Conservation (phyloP, 2,888 invertebrate species). For the Galeopsomyia nigrocyanea region DNA sequence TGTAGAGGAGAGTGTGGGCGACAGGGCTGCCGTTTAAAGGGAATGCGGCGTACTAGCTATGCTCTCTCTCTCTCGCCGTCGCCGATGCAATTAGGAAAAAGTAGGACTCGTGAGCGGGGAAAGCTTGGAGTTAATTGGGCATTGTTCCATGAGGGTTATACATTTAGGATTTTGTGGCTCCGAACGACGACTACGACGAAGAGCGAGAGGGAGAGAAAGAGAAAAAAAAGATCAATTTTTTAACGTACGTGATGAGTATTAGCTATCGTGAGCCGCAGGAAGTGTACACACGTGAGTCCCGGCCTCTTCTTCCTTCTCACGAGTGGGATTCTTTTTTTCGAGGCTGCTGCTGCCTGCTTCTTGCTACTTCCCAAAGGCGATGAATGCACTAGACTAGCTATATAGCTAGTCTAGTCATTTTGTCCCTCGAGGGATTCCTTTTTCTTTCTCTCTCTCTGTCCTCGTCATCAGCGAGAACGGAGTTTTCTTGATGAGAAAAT, state of each 20-base stretch:
- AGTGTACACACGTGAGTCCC: too few relatives aligned
- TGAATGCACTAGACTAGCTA: constrained; percentile 6
- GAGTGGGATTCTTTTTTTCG: neutral
- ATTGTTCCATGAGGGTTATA: too few relatives aligned
- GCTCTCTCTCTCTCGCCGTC: neutral
- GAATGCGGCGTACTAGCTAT: neutral
- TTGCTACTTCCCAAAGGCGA: neutral
- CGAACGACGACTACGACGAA: too few relatives aligned
- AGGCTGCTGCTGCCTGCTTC: constrained; percentile 15
- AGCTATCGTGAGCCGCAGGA: too few relatives aligned
- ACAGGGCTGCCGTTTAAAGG: neutral
- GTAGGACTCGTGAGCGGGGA: too few relatives aligned
- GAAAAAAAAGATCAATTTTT: too few relatives aligned
- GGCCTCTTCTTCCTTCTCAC: too few relatives aligned
- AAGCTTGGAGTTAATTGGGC: too few relatives aligned
- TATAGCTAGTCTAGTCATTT: constrained; percentile 8
- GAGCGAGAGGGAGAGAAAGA: too few relatives aligned
- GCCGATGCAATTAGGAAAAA: neutral
- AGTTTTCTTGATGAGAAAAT: constrained; percentile 11
- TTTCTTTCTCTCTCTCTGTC: neutral
- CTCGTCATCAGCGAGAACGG: neutral
- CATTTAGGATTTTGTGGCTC: too few relatives aligned
- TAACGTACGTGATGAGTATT: too few relatives aligned
- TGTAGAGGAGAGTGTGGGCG: neutral
- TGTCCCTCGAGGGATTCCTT: constrained; percentile 15